Conservation (phyloP, 2,888 invertebrate genomes). For the Sialis lutaria region DNA sequence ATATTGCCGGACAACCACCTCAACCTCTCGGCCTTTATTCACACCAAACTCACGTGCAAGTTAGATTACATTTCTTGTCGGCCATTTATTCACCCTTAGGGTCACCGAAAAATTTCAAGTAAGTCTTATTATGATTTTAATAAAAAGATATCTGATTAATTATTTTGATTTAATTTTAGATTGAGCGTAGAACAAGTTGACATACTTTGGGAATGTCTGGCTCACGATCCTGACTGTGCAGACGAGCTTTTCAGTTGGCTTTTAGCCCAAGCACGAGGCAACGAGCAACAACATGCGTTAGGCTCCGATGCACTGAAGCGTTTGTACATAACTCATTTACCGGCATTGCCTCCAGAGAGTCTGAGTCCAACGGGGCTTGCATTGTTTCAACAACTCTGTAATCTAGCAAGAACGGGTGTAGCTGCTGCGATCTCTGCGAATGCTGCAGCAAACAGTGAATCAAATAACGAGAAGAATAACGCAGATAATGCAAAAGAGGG, state of each 20-base stretch:
- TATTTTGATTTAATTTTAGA: conserved; percentile 21
- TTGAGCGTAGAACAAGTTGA: conserved; percentile 78
- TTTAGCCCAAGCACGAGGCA: conserved; percentile 77
- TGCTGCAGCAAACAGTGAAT: conserved; percentile 2
- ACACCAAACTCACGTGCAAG: conserved; percentile 81
- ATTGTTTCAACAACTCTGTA: conserved; percentile 80
- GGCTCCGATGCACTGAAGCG: conserved; percentile 75
- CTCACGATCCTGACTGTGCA: conserved; percentile 67
- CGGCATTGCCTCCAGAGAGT: conserved; percentile 71
- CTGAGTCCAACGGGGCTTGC: conserved; percentile 85
- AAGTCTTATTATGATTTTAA: conserved; percentile 12
- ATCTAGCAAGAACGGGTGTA: conserved; percentile 65
- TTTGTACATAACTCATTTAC: conserved; percentile 76
- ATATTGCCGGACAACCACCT: conserved; percentile 17
- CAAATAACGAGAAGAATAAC: no score
- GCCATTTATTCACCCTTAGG: conserved; percentile 82
- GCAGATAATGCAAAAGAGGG: no score
- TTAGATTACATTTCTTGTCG: conserved; percentile 78
- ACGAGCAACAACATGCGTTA: conserved; percentile 82
- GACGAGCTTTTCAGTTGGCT: conserved; percentile 92
- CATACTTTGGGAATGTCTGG: conserved; percentile 79
- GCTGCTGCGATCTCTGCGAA: conserved; percentile 39
- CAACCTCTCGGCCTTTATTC: conserved; percentile 31
- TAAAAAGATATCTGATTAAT: neutral
- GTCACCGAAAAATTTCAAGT: conserved; percentile 77